Base-by-base conservation (phyloP, 2,888 invertebrate species). In the Barypeithes pellucidus region DNA sequence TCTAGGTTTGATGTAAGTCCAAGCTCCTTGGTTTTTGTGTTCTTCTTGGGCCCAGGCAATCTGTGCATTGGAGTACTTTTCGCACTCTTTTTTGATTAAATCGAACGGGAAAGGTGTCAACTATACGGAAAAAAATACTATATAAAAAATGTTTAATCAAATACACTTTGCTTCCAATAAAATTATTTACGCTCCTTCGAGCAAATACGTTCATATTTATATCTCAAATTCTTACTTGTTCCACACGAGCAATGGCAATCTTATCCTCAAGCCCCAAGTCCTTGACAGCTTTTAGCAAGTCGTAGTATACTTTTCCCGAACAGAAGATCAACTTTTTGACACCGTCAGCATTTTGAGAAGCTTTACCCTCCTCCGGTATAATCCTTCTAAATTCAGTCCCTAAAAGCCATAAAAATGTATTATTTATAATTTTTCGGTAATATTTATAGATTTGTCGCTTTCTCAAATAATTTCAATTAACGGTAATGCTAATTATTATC, bases 81-180 rank as follows among this genome's bases (percentile, higher is more conserved):
- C 91, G 77, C 94, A 90, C 87, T 97, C 96, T 18, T 90, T 90
- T 87, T 93, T 93, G 76, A 97, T 90, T 84, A 94, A 87, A 85
- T 98, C 97, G 87, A 94, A 97, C 0, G 98, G 98, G 92, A 98
- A 98, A 67, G 98, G 98, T 36, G 95, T 94, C 82, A 97, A 92
- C 91, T 96, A 88, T 22, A 69, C 29, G 9, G 29, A 11, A 33
- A 57, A 67, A 45, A 67, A 11, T 22, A 24, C 22, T n/a, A 47
- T 20, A 14, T 24, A 16, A 8, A 20, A 22, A 9, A n/a, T n/a
- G n/a, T n/a, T n/a, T n/a, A n/a, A n/a, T n/a, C n/a, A n/a, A n/a
- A n/a, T n/a, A n/a, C n/a, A n/a, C n/a, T n/a, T n/a, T n/a, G n/a
- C n/a, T n/a, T n/a, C n/a, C n/a, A n/a, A n/a, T n/a, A n/a, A n/a